Conservation (phyloP, 2,797 vertebrate species). For the Eulemur albifrons region DNA sequence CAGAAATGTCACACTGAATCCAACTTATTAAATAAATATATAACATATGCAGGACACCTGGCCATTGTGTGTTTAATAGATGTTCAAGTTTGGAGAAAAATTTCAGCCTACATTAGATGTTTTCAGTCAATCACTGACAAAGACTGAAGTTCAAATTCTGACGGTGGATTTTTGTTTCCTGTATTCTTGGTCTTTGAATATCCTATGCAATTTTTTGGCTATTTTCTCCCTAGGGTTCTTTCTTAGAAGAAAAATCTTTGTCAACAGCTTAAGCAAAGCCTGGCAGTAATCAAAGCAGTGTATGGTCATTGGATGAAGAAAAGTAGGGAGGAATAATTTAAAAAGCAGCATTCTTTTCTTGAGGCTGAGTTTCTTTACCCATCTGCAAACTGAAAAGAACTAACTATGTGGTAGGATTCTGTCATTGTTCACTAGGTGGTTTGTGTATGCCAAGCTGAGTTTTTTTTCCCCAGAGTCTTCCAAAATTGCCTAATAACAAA, state of each 20-base stretch:
- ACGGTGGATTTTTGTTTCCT: constrained; percentile 40
- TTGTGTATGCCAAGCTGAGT: background rate
- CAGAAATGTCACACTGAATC: constrained; percentile 15
- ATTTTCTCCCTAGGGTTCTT: constrained; percentile 50
- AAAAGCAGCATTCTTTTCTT: constrained; percentile 16
- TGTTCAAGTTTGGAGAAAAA: constrained; percentile 9
- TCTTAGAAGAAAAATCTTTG: constrained; percentile 44
- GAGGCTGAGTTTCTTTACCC: constrained; percentile 16
- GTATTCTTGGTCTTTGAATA: constrained; percentile 52
- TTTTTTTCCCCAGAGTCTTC: background rate
- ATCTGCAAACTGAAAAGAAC: constrained; percentile 52
- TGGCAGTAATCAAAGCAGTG: constrained; percentile 41
- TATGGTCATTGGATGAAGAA: constrained; percentile 18
- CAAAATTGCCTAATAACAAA: constrained; percentile 41
- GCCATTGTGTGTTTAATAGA: background rate
- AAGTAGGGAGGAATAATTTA: constrained; percentile 44
- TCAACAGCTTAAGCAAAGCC: constrained; percentile 44
- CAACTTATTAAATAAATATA: constrained; percentile 9
- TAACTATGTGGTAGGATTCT: background rate
- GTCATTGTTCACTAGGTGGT: constrained; percentile 16
- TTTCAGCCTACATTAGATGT: background rate
- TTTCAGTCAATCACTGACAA: constrained; percentile 40
- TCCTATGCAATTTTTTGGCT: constrained; percentile 3
- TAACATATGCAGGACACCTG: background rate
- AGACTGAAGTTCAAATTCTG: constrained; percentile 35